Evolutionary conservation across 2,888 invertebrate species (phyloP), one percentile per base, ranked within the genome.

Genomic region (Brachypterus glaber): DNA sequence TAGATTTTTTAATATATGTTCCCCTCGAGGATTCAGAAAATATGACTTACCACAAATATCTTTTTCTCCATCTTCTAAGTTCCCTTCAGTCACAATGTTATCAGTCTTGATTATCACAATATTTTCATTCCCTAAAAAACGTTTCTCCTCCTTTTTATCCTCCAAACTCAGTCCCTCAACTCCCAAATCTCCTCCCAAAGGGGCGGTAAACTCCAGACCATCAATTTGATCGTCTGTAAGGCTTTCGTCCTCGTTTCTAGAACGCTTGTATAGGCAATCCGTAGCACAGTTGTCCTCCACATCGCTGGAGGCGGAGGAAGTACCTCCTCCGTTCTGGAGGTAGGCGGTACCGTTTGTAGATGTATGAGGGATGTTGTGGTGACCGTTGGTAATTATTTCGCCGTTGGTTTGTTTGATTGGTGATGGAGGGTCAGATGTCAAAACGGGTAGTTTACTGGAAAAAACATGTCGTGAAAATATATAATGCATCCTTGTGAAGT

Each of bases 221-320:
- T 51, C 53, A 9, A 52, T 53, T 42, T 53, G 56, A 18, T 54
- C 54, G 11, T 53, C 51, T 4, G 52, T 48, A 21, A 52, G 37
- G 32, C 32, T 24, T 25, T 46, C 31, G 12, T 27, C 27, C 12
- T 11, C 11, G 7, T 5, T 7, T 9, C 7, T 21, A 7, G 21
- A 5, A 5, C 7, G 7, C 9, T 43, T 55, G 27, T 27, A 27
- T 11, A 27, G 7, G 12, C 27, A 27, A 27, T 27, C 27, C 7
- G 21, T 58, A 47, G 56, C 62, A 35, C 61, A 58, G 50, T 62
- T 63, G 44, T 63, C 63, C 38, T 55, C 56, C 36, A 56, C 58
- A 40, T 60, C 60, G 42, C 55, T 58, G 40, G 41, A 49, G 33
- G 55, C 55, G 27, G 32, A 54, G 54, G 31, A 51, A 48, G 54